These are phyloP conservation scores for Mastigias papua DNA, from an alignment of 30 jellyfish, hydroid and myxozoan genomes.

Conservation along the genomic window DNA sequence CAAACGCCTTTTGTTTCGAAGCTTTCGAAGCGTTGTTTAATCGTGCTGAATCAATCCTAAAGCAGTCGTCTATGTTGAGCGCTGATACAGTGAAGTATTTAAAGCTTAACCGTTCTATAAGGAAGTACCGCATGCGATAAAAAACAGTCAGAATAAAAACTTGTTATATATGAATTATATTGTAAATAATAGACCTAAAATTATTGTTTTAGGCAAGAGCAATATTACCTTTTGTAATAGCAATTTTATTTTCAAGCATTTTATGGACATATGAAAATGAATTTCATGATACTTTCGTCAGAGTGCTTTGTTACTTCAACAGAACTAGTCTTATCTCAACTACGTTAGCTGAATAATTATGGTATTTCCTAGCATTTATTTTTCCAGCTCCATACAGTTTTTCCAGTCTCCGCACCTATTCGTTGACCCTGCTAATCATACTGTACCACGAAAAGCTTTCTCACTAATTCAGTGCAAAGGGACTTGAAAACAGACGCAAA, in stretches of 20 bases:
- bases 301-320: neutral
- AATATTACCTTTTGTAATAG: conserved; percentile 65
- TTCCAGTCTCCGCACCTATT: too few relatives aligned
- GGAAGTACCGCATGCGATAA: neutral
- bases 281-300: conserved; percentile 5
- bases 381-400: too few relatives aligned
- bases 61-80: neutral
- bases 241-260: conserved; percentile 64
- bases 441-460: too few relatives aligned
- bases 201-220: conserved; percentile 67
- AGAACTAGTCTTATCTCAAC: neutral
- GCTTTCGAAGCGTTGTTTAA: too few relatives aligned
- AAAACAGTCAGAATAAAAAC: neutral
- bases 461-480: too few relatives aligned
- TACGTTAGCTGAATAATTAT: neutral
- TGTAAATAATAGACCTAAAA: conserved; percentile 64
- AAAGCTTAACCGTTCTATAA: neutral
- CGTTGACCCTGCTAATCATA: too few relatives aligned
- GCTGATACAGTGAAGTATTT: neutral
- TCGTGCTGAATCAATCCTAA: too few relatives aligned
- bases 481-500: too few relatives aligned
- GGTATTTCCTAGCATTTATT: neutral
- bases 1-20: too few relatives aligned
- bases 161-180: conserved; percentile 44
- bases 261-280: conserved; percentile 45